phyloP scores from a whole-genome alignment of 2,113 vertebrate genomes.

The Carassius auratus region DNA sequence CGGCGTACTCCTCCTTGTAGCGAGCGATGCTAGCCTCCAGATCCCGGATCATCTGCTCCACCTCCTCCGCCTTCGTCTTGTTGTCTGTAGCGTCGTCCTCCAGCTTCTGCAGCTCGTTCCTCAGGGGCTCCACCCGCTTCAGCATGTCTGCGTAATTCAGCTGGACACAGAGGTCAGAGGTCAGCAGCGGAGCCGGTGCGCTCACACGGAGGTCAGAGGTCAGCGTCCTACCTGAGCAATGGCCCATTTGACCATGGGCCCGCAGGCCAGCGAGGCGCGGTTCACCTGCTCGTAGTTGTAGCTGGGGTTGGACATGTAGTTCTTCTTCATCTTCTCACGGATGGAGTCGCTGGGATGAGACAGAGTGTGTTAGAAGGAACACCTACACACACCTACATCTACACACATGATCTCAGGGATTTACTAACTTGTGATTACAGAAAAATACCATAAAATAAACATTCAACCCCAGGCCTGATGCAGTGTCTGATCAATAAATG shows the following conservation, averaged over 20 bases:
- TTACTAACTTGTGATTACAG: too few species aligned
- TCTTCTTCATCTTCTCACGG: conserved; percentile 99
- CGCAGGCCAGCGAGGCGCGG: conserved; percentile 94
- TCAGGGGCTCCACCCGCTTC: conserved; percentile 94
- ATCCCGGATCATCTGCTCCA: conserved; percentile 98
- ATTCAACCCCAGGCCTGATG: too few species aligned
- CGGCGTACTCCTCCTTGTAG: conserved; percentile 97
- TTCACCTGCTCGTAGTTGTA: conserved; percentile 99
- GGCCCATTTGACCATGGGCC: conserved; percentile 99
- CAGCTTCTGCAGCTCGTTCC: conserved; percentile 97
- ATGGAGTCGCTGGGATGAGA: conserved; percentile 85
- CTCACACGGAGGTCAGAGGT: neutral
- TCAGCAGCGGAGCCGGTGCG: neutral
- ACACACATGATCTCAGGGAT: too few species aligned
- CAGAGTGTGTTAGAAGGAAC: neutral
- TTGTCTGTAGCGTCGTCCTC: conserved; percentile 98
- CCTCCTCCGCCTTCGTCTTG: conserved; percentile 94
- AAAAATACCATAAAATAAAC: too few species aligned
- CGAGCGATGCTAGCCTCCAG: conserved; percentile 96
- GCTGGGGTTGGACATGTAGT: conserved; percentile 96
- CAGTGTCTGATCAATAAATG: too few species aligned
- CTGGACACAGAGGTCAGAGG: conserved; percentile 65
- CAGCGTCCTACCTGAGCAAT: conserved; percentile 87
- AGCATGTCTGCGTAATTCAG: conserved; percentile 98
- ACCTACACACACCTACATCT: too few species aligned